Evolutionary conservation across 2,888 invertebrate species (phyloP), one percentile per base, ranked within the genome.

Genomic region (Teleogryllus oceanicus): DNA sequence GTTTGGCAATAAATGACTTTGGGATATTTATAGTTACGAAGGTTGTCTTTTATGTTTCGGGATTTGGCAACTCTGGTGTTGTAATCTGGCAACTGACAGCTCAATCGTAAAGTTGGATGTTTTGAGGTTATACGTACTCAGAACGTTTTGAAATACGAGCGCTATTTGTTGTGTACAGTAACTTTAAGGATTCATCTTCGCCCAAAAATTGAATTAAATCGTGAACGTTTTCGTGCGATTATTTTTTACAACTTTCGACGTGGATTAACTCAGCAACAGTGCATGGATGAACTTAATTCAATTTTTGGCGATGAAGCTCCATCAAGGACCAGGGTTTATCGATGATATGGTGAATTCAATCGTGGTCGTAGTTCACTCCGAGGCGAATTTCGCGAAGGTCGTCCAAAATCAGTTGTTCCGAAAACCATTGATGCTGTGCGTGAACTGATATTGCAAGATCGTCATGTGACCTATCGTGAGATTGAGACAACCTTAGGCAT

Each of bases 371-470:
- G 75, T 80, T 82, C 77, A 51, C 8, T 49, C 79, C 20, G 13
- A 24, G 79, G 75, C 21, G 76, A 76, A 79, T 75, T 50, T 79
- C 81, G 80, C 79, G 80, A 80, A 83, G 82, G 82, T 82, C 81
- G 82, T 79, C 83, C 83, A 82, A 82, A 81, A 83, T 79, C 62
- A 37, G 82, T 81, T 82, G 83, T 84, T 83, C 82, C 82, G 78
- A 80, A 84, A 84, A 84, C 80, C 81, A 83, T 84, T 79, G 82
- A 85, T 83, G 83, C 83, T 82, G 83, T 84, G 83, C 84, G 82
- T 37, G 81, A 84, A 83, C 81, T 83, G 81, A 84, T 83, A 82
- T n/a, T 82, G 82, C 80, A 84, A 82, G 84, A 84, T 83, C 84
- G 80, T 79, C 83, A 83, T 83, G 81, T 83, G 82, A 83, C 83